phyloP scores from a whole-genome alignment of 2,113 vertebrate genomes.

The Paratilapia polleni region DNA sequence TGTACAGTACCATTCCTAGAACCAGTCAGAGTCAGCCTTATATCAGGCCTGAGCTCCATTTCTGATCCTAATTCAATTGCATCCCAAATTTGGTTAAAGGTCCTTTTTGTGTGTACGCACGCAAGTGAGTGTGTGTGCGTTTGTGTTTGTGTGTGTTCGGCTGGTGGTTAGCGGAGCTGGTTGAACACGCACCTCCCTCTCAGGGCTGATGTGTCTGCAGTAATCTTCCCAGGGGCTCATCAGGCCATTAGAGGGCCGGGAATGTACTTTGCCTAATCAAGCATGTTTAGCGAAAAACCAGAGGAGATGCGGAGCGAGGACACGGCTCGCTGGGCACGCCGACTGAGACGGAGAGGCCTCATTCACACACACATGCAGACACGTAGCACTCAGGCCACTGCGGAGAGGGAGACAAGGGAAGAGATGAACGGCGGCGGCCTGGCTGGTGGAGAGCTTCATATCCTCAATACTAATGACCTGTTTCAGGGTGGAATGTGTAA shows the following conservation, averaged over 20 bases:
- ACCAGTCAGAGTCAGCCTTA: slow-evolving; percentile 20
- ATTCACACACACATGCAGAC: slow-evolving; percentile 68
- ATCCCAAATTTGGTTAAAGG: slow-evolving; percentile 55
- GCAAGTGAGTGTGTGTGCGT: not conserved
- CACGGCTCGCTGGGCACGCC: slow-evolving; percentile 59
- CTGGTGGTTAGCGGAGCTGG: slow-evolving; percentile 50
- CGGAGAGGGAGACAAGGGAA: slow-evolving; percentile 6
- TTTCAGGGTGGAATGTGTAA: slow-evolving; percentile 63
- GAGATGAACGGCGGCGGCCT: slow-evolving; percentile 9
- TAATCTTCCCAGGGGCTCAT: slow-evolving; percentile 73
- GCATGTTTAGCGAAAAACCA: slow-evolving; percentile 76
- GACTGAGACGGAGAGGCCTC: slow-evolving; percentile 59
- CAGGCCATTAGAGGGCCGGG: slow-evolving; percentile 67
- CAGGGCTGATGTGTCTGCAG: slow-evolving; percentile 64
- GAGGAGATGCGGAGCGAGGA: slow-evolving; percentile 59
- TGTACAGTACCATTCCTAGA: slow-evolving; percentile 25
- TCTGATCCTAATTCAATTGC: slow-evolving; percentile 69
- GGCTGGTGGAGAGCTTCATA: slow-evolving; percentile 38
- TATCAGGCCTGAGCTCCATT: slow-evolving; percentile 26
- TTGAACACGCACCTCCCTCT: slow-evolving; percentile 43
- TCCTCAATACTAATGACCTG: slow-evolving; percentile 67
- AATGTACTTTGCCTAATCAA: slow-evolving; percentile 79
- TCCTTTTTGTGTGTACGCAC: not conserved
- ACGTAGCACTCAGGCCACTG: slow-evolving; percentile 55
- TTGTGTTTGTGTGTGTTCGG: slow-evolving; percentile 24